Percentiles rank a stretch among this genome's conserved stretches.
phyloP scores from a whole-genome alignment of 2,888 invertebrate species.

The Parascotia fuliginaria region DNA sequence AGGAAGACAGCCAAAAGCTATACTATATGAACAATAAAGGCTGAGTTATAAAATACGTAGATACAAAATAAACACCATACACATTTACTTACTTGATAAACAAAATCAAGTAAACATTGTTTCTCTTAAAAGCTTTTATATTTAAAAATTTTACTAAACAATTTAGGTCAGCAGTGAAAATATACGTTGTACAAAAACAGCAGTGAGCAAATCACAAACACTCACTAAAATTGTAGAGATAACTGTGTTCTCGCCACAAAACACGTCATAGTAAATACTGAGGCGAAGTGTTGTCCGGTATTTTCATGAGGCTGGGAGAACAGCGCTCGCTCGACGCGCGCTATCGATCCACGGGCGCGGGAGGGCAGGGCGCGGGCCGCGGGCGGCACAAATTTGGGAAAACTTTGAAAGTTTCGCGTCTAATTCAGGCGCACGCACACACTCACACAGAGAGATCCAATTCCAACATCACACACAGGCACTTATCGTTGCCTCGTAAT shows the following conservation, averaged over 20 bases:
- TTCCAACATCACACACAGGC: slow-evolving; percentile 63
- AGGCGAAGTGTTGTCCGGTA: slow-evolving; percentile 81
- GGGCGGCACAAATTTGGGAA: slow-evolving; percentile 84
- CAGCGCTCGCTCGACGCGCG: slow-evolving; percentile 74
- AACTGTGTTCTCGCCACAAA: slow-evolving; percentile 64
- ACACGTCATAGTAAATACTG: slow-evolving; percentile 70
- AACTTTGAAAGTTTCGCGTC: slow-evolving; percentile 86
- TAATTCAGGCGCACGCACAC: slow-evolving; percentile 86
- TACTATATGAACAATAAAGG: not conserved
- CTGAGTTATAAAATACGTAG: not conserved
- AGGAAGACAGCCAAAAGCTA: slow-evolving; percentile 11
- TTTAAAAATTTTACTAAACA: not conserved
- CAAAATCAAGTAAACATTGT: not conserved
- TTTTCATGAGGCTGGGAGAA: slow-evolving; percentile 75
- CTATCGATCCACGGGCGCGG: slow-evolving; percentile 75
- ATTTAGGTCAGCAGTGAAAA: slow-evolving; percentile 21
- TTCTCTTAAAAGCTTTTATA: not conserved
- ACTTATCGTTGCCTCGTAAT: slow-evolving; percentile 65
- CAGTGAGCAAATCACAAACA: slow-evolving; percentile 47
- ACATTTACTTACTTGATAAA: not conserved
- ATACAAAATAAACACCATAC: not conserved
- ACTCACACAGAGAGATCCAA: slow-evolving; percentile 58
- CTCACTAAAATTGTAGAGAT: slow-evolving; percentile 54
- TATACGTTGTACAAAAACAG: slow-evolving; percentile 16
- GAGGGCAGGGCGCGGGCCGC: slow-evolving; percentile 54